Base-by-base conservation (phyloP, 2,888 invertebrate genomes). In the Orchestes rusci region DNA sequence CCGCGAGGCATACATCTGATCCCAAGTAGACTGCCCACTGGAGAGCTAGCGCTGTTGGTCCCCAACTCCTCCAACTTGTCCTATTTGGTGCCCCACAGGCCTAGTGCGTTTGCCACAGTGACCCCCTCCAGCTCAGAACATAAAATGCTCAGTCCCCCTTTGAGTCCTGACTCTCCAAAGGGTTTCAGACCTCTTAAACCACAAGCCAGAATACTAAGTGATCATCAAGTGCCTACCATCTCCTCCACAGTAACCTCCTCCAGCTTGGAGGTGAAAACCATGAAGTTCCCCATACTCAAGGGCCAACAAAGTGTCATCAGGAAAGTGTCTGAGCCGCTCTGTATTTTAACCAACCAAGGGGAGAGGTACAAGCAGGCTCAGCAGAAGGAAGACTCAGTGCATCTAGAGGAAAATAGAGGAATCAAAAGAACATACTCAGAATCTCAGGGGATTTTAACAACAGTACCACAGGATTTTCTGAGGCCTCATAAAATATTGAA, bases 1-100 rank as follows among this genome's bases (percentile, higher is more conserved):
- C 72, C 71, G 29, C 69, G 74, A 31, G 77, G 78, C 12, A 73
- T 81, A 1, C 80, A 79, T 52, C 62, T 82, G 20, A 80, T 81
- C 58, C 84, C 73, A 52, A 84, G 72, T 51, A 49, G 51, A 41
- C 72, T 73, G 61, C 83, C 72, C 0, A 77, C 75, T 3, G 82
- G 82, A 1, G 82, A 82, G 59, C 65, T 82, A 31, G 82, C 82
- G 0, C 68, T 82, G 13, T 64, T 82, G 16, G 71, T 82, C 46
- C 82, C 82, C 3, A 76, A 74, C 51, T 71, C 73, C 1, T 72
- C 70, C 23, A 71, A 71, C 54, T 65, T 73, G 33, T 69, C 75
- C 2, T 70, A 73, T 56, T 71, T 73, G 52, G 65, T 70, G 3
- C 15, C 35, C 2, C 43, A 39, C 30, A 54, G 64, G 49, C 66